Conservation (phyloP, 2,888 invertebrate genomes). For the Pharmacophagus antenor region DNA sequence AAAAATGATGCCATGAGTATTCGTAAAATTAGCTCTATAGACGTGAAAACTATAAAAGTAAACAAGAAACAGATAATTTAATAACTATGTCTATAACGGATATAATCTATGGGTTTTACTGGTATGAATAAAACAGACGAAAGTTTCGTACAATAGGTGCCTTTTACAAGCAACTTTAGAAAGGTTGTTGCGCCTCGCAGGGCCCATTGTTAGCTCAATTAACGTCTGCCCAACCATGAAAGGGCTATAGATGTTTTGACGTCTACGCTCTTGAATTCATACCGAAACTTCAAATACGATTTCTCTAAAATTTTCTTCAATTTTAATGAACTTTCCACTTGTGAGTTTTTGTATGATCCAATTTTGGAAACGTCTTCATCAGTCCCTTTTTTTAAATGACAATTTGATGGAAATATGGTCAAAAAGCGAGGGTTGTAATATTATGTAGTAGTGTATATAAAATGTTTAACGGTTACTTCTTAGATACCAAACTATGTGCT, state of each 20-base stretch:
- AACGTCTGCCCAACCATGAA: conserved; percentile 59
- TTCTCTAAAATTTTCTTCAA: too few relatives aligned
- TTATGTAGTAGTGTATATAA: too few relatives aligned
- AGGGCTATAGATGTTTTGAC: conserved; percentile 41
- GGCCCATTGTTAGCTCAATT: conserved; percentile 67
- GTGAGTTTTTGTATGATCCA: too few relatives aligned
- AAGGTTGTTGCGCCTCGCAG: conserved; percentile 52
- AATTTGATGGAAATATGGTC: too few relatives aligned
- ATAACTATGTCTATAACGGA: neutral
- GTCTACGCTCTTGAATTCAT: neutral
- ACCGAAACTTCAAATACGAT: neutral
- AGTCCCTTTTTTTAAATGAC: too few relatives aligned
- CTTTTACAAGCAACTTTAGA: conserved; percentile 55
- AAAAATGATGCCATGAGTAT: conserved; percentile 10
- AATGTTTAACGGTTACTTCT: too few relatives aligned
- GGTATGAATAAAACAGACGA: conserved; percentile 26
- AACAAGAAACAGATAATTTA: neutral
- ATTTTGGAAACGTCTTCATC: too few relatives aligned
- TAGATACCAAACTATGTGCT: too few relatives aligned
- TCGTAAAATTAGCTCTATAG: conserved; percentile 3
- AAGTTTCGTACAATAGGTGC: conserved; percentile 42
- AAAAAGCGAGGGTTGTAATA: too few relatives aligned
- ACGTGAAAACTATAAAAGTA: neutral
- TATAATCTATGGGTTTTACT: neutral
- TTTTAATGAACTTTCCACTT: too few relatives aligned